Conservation (phyloP, 2,888 invertebrate species). For the Panopea generosa region DNA sequence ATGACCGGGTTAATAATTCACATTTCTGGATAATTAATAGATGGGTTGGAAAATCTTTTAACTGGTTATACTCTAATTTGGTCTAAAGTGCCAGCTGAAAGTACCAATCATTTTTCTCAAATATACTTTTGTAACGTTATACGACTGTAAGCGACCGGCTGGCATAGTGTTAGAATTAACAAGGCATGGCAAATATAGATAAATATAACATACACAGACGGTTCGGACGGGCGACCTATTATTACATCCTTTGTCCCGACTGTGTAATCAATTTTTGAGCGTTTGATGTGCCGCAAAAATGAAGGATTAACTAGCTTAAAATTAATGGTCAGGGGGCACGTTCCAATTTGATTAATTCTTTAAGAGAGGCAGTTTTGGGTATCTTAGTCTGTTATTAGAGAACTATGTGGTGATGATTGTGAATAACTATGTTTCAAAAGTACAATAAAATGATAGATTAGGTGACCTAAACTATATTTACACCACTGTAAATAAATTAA, state of each 20-base stretch:
- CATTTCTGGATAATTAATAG: constrained; percentile 46
- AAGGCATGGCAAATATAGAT: constrained; percentile 17
- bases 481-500: no score
- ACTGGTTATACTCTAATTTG: constrained; percentile 42
- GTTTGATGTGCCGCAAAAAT: constrained; percentile 37
- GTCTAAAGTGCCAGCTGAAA: constrained; percentile 10
- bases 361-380: no score
- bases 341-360: no score
- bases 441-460: no score
- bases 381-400: no score
- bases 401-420: no score
- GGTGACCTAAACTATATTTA: no score
- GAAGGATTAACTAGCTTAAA: constrained; percentile 36
- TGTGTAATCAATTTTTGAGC: constrained; percentile 44
- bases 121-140: constrained; percentile 40
- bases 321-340: constrained; percentile 22
- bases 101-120: constrained; percentile 5
- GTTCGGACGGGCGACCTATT: constrained; percentile 49
- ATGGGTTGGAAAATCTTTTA: constrained; percentile 16
- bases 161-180: constrained; percentile 15
- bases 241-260: constrained; percentile 35
- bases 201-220: constrained; percentile 26
- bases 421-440: no score
- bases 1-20: constrained; percentile 24
- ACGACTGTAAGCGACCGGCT: constrained; percentile 13